Evolutionary conservation across 2,888 invertebrate species (phyloP).

Genomic region (Torymus tubicola): DNA sequence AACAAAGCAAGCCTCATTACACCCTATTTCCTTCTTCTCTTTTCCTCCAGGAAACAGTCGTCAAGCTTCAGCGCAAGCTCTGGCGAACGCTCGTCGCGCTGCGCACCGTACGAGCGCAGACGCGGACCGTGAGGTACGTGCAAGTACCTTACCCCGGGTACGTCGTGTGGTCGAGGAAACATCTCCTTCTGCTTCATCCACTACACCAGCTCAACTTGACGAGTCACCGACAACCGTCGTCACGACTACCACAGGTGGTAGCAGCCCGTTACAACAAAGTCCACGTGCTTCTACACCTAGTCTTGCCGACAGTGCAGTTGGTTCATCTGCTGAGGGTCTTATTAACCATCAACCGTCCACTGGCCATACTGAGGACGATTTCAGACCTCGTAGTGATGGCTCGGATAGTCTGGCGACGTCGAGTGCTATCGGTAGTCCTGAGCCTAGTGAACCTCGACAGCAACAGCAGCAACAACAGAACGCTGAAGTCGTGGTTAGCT

Average conservation of each 20-base stretch:
- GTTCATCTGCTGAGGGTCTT: slow-evolving; percentile 79
- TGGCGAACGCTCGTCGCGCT: slow-evolving; percentile 50
- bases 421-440: slow-evolving; percentile 78
- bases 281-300: slow-evolving; percentile 78
- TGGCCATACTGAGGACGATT: slow-evolving; percentile 61
- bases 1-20: too few relatives aligned
- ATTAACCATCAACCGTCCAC: not conserved
- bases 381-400: slow-evolving; percentile 76
- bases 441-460: slow-evolving; percentile 66
- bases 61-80: slow-evolving; percentile 63
- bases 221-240: too few relatives aligned
- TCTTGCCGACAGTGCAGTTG: slow-evolving; percentile 80
- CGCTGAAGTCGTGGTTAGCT: too few relatives aligned
- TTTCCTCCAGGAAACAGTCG: slow-evolving; percentile 63
- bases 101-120: not conserved
- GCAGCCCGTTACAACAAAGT: slow-evolving; percentile 43
- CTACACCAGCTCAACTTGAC: slow-evolving; percentile 64
- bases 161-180: slow-evolving; percentile 47
- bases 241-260: too few relatives aligned
- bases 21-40: not conserved
- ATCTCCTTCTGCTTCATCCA: slow-evolving; percentile 63
- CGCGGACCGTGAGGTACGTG: slow-evolving; percentile 68
- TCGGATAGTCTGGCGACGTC: slow-evolving; percentile 75
- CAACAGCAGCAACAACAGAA: too few relatives aligned
- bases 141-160: slow-evolving; percentile 74